These are phyloP conservation scores for Dolichallabes microphthalmus DNA, from an alignment of 2,113 vertebrate species.

Conservation along the genomic window DNA sequence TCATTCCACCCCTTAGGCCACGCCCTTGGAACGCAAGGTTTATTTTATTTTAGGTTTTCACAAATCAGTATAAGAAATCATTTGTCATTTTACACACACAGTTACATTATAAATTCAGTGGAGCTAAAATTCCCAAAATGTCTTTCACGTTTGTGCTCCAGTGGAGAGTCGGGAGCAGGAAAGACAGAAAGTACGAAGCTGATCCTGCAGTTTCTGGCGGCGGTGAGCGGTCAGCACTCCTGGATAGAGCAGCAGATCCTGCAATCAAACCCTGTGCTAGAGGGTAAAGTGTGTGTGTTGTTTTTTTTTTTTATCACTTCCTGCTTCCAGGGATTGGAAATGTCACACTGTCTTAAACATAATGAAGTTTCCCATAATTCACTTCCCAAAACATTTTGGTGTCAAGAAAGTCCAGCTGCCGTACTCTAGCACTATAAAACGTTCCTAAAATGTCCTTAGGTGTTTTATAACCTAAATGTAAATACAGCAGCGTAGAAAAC, in stretches of 20 bases:
- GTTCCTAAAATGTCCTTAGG: neutral
- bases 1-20: neutral
- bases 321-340: neutral
- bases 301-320: neutral
- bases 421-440: neutral
- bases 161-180: constrained; percentile 93
- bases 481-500: too few species aligned
- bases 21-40: too few species aligned
- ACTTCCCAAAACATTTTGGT: neutral
- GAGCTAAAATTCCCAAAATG: too few species aligned
- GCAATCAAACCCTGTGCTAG: constrained; percentile 91
- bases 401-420: neutral
- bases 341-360: neutral
- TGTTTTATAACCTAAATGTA: too few species aligned
- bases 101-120: too few species aligned
- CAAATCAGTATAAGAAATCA: too few species aligned
- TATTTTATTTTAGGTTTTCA: too few species aligned
- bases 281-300: constrained; percentile 74
- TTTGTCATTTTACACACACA: too few species aligned
- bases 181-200: constrained; percentile 95
- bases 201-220: constrained; percentile 89
- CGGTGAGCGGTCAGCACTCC: constrained; percentile 85
- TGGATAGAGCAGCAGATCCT: constrained; percentile 90
- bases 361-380: neutral
- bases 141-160: constrained; percentile 52